A percentile compares a stretch with the other conserved stretches of the same genome.
These are phyloP conservation scores for Megalonaias nervosa DNA, from an alignment of 1,140 invertebrate genomes.

Conservation along the genomic window DNA sequence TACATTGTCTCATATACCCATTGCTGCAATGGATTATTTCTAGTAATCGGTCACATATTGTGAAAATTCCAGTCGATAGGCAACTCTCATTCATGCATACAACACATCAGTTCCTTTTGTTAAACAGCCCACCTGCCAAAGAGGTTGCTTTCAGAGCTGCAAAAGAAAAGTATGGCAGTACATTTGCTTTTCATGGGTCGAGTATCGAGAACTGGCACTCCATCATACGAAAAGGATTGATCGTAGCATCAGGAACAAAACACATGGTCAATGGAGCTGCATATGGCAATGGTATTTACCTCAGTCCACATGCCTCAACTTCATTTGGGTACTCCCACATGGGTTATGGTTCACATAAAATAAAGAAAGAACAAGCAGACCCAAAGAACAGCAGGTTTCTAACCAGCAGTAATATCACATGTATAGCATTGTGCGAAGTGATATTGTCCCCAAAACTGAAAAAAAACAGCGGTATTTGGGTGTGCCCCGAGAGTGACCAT, in stretches of 20 bases:
- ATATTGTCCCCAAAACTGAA: slow-evolving; percentile 49
- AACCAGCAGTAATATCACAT: slow-evolving; percentile 42
- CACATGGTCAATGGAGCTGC: slow-evolving; percentile 63
- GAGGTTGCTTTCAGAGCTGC: slow-evolving; percentile 59
- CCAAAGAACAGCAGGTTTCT: slow-evolving; percentile 31
- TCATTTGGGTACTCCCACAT: slow-evolving; percentile 63
- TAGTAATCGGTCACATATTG: slow-evolving; percentile 65
- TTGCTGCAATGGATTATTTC: slow-evolving; percentile 66
- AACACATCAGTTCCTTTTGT: slow-evolving; percentile 65
- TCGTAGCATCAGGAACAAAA: slow-evolving; percentile 65
- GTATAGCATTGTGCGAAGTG: slow-evolving; percentile 62
- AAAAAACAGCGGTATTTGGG: slow-evolving; percentile 55
- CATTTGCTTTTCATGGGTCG: slow-evolving; percentile 69
- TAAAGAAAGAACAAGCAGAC: slow-evolving; percentile 1
- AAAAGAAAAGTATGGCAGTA: slow-evolving; percentile 59
- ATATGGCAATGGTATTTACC: slow-evolving; percentile 67
- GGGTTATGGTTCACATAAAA: slow-evolving; percentile 42
- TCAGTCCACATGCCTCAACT: slow-evolving; percentile 54
- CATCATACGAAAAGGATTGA: slow-evolving; percentile 63
- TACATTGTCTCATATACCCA: slow-evolving; percentile 51
- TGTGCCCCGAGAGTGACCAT: slow-evolving; percentile 48
- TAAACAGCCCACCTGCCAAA: slow-evolving; percentile 64
- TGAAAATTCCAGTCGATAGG: slow-evolving; percentile 55
- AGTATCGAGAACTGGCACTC: slow-evolving; percentile 69
- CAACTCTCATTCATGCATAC: slow-evolving; percentile 63